Percentiles rank a stretch among this genome's conserved stretches.
Conservation (phyloP, 2,113 vertebrate species). For the Spizaetus ornatus region DNA sequence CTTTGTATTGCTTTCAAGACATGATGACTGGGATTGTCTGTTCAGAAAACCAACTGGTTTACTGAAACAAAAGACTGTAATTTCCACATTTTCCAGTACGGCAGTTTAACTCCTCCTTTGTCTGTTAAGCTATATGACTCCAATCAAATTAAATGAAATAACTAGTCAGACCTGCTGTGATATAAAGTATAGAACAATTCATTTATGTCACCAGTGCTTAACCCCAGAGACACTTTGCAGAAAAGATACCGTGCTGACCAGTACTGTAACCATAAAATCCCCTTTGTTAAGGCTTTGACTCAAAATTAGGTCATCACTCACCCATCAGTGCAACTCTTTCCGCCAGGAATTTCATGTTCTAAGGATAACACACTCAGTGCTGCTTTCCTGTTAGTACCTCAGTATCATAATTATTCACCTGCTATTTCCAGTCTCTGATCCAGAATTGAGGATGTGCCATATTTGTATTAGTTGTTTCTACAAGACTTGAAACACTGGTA, state of each 20-base stretch:
- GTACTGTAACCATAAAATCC: background rate
- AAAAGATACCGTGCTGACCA: background rate
- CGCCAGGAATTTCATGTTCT: background rate
- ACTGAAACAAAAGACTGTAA: conserved; percentile 65
- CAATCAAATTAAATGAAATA: conserved; percentile 27
- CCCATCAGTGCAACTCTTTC: background rate
- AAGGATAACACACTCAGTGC: background rate
- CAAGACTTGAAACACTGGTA: background rate
- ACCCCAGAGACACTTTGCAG: background rate
- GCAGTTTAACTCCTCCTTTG: conserved; percentile 42
- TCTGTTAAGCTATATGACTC: background rate
- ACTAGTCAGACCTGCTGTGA: background rate
- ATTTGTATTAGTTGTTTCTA: background rate
- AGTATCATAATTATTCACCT: background rate
- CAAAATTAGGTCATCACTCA: background rate
- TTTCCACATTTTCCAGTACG: conserved; percentile 52
- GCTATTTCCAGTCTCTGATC: background rate
- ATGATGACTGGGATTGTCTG: conserved; percentile 13
- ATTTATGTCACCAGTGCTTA: background rate
- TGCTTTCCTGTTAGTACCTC: background rate
- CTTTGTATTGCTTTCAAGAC: conserved; percentile 50
- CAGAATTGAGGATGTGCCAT: background rate
- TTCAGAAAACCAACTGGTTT: conserved; percentile 55
- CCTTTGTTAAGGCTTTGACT: background rate
- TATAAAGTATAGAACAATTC: background rate